These are phyloP conservation scores for Cephalopholis sonnerati DNA, from an alignment of 2,113 vertebrate species.

Conservation along the genomic window DNA sequence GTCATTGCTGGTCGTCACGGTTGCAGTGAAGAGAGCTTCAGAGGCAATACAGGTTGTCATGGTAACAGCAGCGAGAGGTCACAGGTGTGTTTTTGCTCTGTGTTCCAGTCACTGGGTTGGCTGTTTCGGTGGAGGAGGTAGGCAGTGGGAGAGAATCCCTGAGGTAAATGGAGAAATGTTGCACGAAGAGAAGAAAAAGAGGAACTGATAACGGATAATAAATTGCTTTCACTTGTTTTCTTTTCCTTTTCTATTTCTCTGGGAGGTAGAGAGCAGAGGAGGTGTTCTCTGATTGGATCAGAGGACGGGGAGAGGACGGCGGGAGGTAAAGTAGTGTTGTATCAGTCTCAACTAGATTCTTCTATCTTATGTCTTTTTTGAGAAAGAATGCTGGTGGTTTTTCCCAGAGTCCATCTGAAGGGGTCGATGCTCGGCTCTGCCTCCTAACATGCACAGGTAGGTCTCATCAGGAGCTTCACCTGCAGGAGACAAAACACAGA, in stretches of 20 bases:
- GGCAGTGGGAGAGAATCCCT: conserved; percentile 68
- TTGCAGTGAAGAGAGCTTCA: conserved; percentile 56
- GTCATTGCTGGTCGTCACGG: conserved; percentile 59
- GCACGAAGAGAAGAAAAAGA: conserved; percentile 29
- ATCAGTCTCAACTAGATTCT: conserved; percentile 19
- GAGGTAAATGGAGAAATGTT: conserved; percentile 72
- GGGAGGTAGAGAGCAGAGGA: conserved; percentile 65
- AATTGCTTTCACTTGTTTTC: conserved; percentile 1
- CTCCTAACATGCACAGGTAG: not conserved
- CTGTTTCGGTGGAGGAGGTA: conserved; percentile 70
- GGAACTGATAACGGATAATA: conserved; percentile 24
- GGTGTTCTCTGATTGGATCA: conserved; percentile 26
- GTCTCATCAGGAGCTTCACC: conserved; percentile 50
- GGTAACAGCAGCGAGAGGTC: conserved; percentile 64
- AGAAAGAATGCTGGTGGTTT: conserved; percentile 61
- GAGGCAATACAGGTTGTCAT: conserved; percentile 71
- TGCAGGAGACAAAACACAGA: conserved; percentile 24
- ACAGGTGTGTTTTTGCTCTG: conserved; percentile 36
- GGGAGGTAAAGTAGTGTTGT: conserved; percentile 46
- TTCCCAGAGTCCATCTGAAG: conserved; percentile 46
- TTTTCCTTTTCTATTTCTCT: conserved; percentile 39
- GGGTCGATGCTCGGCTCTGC: conserved; percentile 1
- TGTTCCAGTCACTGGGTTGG: conserved; percentile 56
- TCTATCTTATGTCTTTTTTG: conserved; percentile 16
- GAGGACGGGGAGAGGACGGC: conserved; percentile 9